phyloP scores from a whole-genome alignment of 2,797 vertebrate genomes.

The Myotis findleyi region DNA sequence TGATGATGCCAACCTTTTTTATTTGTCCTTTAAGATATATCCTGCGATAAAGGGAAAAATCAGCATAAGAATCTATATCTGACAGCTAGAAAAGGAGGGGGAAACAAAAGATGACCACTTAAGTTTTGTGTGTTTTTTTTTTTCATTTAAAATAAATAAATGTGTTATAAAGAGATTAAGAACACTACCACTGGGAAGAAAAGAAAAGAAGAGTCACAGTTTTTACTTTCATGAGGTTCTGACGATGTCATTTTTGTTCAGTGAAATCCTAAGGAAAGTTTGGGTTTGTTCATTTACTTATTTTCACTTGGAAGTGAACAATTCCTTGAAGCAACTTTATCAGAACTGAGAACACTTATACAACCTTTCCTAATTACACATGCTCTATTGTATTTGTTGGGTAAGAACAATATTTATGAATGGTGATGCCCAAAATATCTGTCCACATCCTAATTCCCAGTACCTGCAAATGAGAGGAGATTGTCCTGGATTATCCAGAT shows the following conservation, averaged over 20 bases:
- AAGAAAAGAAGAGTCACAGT: neutral
- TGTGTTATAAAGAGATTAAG: neutral
- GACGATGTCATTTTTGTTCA: neutral
- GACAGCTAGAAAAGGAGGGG: neutral
- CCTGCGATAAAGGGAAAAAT: neutral
- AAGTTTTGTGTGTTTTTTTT: neutral
- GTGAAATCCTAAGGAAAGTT: neutral
- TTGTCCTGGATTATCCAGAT: neutral
- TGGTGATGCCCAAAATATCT: neutral
- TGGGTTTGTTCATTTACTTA: neutral
- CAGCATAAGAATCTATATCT: neutral
- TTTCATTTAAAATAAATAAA: slow-evolving; percentile 25
- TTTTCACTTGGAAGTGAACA: neutral
- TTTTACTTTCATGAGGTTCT: neutral
- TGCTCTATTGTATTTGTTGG: neutral
- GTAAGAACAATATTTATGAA: neutral
- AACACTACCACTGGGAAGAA: neutral
- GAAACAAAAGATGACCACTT: neutral
- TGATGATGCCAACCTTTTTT: neutral
- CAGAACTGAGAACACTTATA: neutral
- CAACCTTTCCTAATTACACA: neutral
- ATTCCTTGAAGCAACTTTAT: neutral
- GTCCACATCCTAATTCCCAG: neutral
- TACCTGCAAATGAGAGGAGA: neutral
- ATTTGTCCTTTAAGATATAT: neutral